Percentiles rank a stretch among this genome's conserved stretches.
Evolutionary conservation across 2,113 vertebrate genomes (phyloP).

Genomic region (Myotis brandtii): DNA sequence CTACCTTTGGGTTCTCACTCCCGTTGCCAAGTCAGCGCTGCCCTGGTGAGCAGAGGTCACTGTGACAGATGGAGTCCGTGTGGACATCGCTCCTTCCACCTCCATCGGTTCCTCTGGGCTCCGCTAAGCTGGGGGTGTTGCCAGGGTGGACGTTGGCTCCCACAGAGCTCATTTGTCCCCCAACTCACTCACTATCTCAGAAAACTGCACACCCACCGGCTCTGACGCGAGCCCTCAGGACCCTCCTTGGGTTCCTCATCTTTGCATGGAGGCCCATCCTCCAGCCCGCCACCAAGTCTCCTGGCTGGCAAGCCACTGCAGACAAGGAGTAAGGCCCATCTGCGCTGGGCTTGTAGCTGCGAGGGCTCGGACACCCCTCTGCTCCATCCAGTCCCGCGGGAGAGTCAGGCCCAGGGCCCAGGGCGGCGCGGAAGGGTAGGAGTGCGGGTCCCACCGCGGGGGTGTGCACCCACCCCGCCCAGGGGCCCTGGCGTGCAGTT

Average conservation of each 20-base stretch:
- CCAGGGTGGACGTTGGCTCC: neutral
- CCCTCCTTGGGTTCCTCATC: neutral
- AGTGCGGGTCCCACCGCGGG: too few species aligned
- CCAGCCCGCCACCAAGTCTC: neutral
- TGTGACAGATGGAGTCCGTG: too few species aligned
- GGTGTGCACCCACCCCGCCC: too few species aligned
- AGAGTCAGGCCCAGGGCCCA: neutral
- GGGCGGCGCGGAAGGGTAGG: too few species aligned
- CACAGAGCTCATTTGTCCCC: neutral
- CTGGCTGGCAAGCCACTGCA: neutral
- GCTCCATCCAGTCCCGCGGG: neutral
- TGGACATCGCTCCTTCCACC: neutral
- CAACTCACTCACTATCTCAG: neutral
- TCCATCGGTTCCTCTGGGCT: neutral
- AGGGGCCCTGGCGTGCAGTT: rapidly evolving
- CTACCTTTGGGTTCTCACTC: neutral
- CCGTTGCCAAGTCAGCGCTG: neutral
- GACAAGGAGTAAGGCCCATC: neutral
- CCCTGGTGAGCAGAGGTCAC: neutral
- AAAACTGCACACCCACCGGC: neutral
- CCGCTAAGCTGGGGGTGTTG: neutral
- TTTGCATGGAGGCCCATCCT: neutral
- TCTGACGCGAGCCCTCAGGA: neutral
- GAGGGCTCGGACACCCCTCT: neutral
- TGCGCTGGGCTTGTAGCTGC: neutral